Percentiles rank a stretch among this genome's conserved stretches.
phyloP scores from a whole-genome alignment of 1,140 invertebrate species.

The Drosophila azteca region DNA sequence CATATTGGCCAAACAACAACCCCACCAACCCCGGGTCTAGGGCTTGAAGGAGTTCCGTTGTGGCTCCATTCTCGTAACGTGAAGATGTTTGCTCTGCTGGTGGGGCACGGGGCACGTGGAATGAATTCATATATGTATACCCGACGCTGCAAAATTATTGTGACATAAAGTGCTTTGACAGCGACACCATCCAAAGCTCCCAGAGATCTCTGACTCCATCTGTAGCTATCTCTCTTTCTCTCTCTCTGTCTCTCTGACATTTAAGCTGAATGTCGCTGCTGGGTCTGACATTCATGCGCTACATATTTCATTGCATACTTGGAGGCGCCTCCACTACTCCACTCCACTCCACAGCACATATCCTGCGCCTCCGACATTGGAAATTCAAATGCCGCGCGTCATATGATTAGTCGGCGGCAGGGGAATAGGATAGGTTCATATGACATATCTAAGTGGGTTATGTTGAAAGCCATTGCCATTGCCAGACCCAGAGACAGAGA shows the following conservation, averaged over 20 bases:
- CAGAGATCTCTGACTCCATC: slow-evolving; percentile 11
- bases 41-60: slow-evolving; percentile 39
- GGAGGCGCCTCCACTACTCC: slow-evolving; percentile 31
- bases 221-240: neutral
- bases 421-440: slow-evolving; percentile 25
- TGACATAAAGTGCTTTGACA: slow-evolving; percentile 82
- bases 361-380: slow-evolving; percentile 43
- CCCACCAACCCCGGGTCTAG: slow-evolving; percentile 27
- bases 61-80: too few species aligned
- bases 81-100: slow-evolving; percentile 61
- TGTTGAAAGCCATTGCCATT: slow-evolving; percentile 15
- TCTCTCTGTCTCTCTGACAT: slow-evolving; percentile 24
- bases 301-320: slow-evolving; percentile 77
- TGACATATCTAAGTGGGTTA: slow-evolving; percentile 81
- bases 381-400: slow-evolving; percentile 73
- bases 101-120: slow-evolving; percentile 57
- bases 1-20: slow-evolving; percentile 66
- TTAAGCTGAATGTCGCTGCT: slow-evolving; percentile 47
- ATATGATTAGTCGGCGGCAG: slow-evolving; percentile 63
- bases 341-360: too few species aligned
- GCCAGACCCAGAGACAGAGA: neutral
- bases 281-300: slow-evolving; percentile 71
- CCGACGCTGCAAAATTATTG: slow-evolving; percentile 77
- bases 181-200: slow-evolving; percentile 54
- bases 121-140: slow-evolving; percentile 71